Percentiles rank a stretch among this genome's conserved stretches.
Conservation (phyloP, 2,888 invertebrate species). For the Chironomus riparius region DNA sequence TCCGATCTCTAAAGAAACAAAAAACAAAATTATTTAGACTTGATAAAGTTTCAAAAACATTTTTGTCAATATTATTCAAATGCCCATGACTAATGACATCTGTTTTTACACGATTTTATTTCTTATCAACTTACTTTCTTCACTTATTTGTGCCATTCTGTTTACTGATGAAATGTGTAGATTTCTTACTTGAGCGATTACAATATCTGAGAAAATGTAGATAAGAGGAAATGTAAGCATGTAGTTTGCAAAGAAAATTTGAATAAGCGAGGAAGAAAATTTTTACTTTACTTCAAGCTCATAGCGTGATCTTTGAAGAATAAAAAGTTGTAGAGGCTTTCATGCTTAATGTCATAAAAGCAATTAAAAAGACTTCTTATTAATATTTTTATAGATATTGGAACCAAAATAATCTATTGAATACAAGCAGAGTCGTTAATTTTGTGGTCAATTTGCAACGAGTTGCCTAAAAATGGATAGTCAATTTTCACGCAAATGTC, state of each 20-base stretch:
- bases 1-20: background rate
- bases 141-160: background rate
- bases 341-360: background rate
- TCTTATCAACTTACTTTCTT: background rate
- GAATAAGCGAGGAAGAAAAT: background rate
- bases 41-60: background rate
- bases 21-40: background rate
- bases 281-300: background rate
- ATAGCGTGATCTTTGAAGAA: background rate
- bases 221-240: background rate
- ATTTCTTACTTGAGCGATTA: background rate
- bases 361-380: too few species aligned
- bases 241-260: background rate
- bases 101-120: background rate
- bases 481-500: too few species aligned
- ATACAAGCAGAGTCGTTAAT: too few species aligned
- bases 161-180: background rate
- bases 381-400: too few species aligned
- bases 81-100: background rate
- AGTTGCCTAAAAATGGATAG: too few species aligned
- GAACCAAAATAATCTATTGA: too few species aligned
- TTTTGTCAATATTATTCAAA: background rate
- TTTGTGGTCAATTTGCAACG: too few species aligned
- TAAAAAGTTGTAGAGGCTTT: background rate
- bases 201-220: background rate